These are phyloP conservation scores for Tillus elongatus DNA, from an alignment of 2,888 invertebrate species.

Conservation along the genomic window DNA sequence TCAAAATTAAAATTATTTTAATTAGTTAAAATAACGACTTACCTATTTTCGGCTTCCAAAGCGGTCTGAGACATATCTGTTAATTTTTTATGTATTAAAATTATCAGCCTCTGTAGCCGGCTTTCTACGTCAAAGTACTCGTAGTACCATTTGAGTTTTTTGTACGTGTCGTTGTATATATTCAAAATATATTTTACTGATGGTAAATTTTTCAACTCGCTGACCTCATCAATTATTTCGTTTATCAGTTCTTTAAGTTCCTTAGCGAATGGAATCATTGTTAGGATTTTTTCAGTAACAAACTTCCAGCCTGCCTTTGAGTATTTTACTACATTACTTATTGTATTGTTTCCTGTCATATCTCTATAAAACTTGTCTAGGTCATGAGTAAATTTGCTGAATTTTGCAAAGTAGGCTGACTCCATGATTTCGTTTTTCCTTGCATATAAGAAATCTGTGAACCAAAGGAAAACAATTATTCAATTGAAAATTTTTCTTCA, in stretches of 20 bases:
- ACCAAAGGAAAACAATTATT: too few species aligned
- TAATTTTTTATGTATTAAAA: constrained; percentile 59
- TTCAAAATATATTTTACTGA: constrained; percentile 49
- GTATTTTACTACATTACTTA: constrained; percentile 73
- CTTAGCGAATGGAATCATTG: constrained; percentile 57
- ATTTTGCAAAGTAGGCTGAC: constrained; percentile 72
- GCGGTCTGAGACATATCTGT: constrained; percentile 69
- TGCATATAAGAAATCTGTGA: constrained; percentile 67
- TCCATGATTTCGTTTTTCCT: constrained; percentile 69
- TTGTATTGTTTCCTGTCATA: constrained; percentile 63
- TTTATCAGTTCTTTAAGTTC: constrained; percentile 54
- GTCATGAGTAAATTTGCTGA: constrained; percentile 71
- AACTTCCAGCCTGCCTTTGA: constrained; percentile 56
- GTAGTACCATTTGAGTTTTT: constrained; percentile 60
- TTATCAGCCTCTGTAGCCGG: constrained; percentile 54
- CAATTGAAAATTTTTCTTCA: too few species aligned
- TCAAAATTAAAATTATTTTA: background rate
- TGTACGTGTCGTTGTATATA: constrained; percentile 52
- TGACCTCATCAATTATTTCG: constrained; percentile 54
- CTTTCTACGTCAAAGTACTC: constrained; percentile 67
- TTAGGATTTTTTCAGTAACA: constrained; percentile 57
- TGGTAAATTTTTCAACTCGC: constrained; percentile 52
- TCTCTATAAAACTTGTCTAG: constrained; percentile 72
- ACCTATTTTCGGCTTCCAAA: constrained; percentile 68
- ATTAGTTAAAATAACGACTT: constrained; percentile 30